phyloP scores from a whole-genome alignment of 2,797 vertebrate species.

The Etheostoma perlongum region DNA sequence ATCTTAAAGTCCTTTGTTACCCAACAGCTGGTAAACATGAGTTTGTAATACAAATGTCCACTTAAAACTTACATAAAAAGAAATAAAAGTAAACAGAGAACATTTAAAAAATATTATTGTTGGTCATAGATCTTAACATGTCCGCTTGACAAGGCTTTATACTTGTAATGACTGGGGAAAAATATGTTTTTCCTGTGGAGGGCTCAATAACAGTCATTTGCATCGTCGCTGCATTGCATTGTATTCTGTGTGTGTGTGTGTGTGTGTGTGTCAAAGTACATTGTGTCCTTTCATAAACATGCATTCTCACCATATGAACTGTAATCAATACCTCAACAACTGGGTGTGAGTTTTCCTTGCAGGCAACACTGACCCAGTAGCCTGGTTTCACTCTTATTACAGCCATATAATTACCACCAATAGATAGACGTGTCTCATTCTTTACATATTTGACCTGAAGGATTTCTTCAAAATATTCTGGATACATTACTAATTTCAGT shows the following conservation, averaged over 20 bases:
- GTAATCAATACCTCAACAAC: conserved; percentile 57
- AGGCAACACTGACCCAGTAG: conserved; percentile 64
- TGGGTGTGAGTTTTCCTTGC: conserved; percentile 43
- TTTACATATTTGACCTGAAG: conserved; percentile 8
- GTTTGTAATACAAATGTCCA: not conserved
- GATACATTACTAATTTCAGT: not conserved
- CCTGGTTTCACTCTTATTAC: conserved; percentile 58
- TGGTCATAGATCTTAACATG: not conserved
- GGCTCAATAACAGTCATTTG: not conserved
- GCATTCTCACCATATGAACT: conserved; percentile 22
- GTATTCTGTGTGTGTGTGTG: not conserved
- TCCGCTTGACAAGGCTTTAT: conserved; percentile 4
- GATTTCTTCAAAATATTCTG: not conserved
- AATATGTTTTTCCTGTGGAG: not conserved
- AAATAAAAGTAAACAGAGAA: too few species aligned
- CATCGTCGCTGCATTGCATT: not conserved
- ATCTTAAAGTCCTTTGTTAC: not conserved
- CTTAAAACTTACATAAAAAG: not conserved
- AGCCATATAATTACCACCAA: conserved; percentile 4
- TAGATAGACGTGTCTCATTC: conserved; percentile 16
- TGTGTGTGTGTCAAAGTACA: conserved; percentile 13
- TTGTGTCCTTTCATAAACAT: conserved; percentile 21
- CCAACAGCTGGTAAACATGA: not conserved
- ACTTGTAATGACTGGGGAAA: not conserved
- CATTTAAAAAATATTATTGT: too few species aligned